phyloP scores from a whole-genome alignment of 2,888 invertebrate genomes.

The Bugulina stolonifera region DNA sequence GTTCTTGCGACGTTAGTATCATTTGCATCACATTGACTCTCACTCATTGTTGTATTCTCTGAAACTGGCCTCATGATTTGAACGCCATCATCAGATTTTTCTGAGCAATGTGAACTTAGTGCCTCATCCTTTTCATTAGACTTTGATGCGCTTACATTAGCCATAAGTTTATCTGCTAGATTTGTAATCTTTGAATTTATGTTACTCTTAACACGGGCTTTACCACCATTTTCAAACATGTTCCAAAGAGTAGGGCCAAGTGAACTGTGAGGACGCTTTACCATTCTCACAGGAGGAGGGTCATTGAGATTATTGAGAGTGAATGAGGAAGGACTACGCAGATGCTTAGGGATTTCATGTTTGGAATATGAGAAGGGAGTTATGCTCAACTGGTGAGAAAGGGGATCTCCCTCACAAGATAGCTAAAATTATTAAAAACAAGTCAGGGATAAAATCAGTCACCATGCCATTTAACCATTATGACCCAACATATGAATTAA shows the following conservation, averaged over 20 bases:
- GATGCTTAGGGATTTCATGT: not conserved
- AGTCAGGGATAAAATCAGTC: too few species aligned
- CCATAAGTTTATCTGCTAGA: not conserved
- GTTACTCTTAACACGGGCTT: not conserved
- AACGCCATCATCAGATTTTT: not conserved
- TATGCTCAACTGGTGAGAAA: too few species aligned
- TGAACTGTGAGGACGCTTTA: not conserved
- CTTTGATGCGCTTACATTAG: not conserved
- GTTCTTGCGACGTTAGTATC: not conserved
- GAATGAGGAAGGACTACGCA: not conserved
- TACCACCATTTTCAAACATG: conserved; percentile 13
- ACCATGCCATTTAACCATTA: too few species aligned
- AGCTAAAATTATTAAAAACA: too few species aligned
- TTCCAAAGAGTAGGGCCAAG: not conserved
- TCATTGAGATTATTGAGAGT: conserved; percentile 21
- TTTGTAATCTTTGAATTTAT: conserved; percentile 12
- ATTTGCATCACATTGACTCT: not conserved
- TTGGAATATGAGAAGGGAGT: conserved; percentile 5
- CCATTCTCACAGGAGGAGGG: not conserved
- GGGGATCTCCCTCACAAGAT: too few species aligned
- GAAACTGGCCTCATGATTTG: not conserved
- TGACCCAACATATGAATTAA: too few species aligned
- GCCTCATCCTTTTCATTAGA: not conserved
- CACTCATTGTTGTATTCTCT: not conserved
- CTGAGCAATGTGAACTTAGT: not conserved